phyloP scores from a whole-genome alignment of 2,797 vertebrate species.

The Premnoplex brunnescens region DNA sequence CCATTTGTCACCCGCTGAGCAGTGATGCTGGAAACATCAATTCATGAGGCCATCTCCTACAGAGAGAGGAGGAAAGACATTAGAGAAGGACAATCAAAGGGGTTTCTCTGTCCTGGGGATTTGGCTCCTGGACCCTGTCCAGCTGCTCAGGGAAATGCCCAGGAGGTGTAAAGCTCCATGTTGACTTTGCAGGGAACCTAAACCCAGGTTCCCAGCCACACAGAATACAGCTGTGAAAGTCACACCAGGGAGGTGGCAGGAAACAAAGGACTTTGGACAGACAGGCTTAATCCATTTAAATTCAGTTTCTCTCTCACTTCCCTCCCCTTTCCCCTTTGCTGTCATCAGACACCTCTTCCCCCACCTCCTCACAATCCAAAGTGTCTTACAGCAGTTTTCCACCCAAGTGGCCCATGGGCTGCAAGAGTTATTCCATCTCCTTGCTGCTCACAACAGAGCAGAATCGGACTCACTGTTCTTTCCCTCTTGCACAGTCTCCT shows the following conservation, averaged over 20 bases:
- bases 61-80: background rate
- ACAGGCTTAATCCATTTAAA: constrained; percentile 44
- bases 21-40: background rate
- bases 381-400: background rate
- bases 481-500: background rate
- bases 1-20: background rate
- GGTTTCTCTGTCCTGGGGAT: background rate
- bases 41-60: background rate
- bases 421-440: background rate
- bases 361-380: background rate
- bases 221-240: constrained; percentile 24
- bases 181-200: background rate
- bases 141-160: background rate
- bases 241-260: constrained; percentile 45
- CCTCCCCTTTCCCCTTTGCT: background rate
- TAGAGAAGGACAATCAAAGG: background rate
- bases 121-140: background rate
- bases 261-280: constrained; percentile 41
- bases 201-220: background rate
- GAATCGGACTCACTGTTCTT: background rate
- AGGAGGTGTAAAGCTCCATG: background rate
- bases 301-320: constrained; percentile 12
- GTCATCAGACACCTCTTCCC: background rate
- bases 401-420: background rate
- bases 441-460: background rate